Evolutionary conservation across 2,797 vertebrate genomes (phyloP).

Genomic region (Amblyraja radiata): DNA sequence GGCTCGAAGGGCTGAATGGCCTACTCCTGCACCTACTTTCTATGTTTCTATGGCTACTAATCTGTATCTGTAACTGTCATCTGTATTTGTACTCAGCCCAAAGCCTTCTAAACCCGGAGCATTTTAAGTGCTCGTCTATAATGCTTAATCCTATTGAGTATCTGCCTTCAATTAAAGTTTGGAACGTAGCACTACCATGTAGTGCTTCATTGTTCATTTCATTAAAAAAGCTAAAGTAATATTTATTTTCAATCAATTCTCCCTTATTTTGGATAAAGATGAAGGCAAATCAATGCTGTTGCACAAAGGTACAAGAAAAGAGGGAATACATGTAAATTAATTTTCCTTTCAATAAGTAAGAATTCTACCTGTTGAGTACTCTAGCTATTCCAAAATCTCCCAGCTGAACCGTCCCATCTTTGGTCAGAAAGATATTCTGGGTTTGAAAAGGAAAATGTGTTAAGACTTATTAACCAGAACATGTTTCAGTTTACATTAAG

Average conservation of each 20-base stretch:
- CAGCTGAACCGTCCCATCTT: slow-evolving; percentile 75
- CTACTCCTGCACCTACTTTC: too few relatives aligned
- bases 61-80: too few relatives aligned
- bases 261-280: background rate
- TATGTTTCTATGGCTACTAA: too few relatives aligned
- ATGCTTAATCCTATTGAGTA: too few relatives aligned
- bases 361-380: slow-evolving; percentile 76
- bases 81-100: too few relatives aligned
- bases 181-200: too few relatives aligned
- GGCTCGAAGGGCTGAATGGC: too few relatives aligned
- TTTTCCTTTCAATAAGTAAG: background rate
- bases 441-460: slow-evolving; percentile 44
- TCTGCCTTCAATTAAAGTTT: too few relatives aligned
- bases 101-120: too few relatives aligned
- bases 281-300: background rate
- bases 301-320: background rate
- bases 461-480: background rate
- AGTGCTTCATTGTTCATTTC: background rate
- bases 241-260: background rate
- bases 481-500: background rate
- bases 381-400: slow-evolving; percentile 90
- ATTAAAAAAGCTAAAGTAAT: background rate
- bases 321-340: background rate
- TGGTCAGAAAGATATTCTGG: slow-evolving; percentile 85
- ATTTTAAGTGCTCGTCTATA: too few relatives aligned